phyloP scores from a whole-genome alignment of 2,888 invertebrate species.

The Blastobasis adustella region DNA sequence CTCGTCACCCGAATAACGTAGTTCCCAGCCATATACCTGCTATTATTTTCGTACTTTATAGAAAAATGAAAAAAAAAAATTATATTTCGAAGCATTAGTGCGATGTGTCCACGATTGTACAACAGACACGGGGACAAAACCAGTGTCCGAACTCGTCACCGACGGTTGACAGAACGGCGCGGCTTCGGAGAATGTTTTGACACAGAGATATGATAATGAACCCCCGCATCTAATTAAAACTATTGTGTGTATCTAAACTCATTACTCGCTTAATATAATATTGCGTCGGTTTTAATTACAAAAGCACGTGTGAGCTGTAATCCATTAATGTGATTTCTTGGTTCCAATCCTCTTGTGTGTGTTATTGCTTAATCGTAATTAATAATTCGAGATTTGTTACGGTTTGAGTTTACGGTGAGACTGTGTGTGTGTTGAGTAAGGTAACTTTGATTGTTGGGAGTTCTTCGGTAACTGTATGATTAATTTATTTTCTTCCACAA shows the following conservation, averaged over 20 bases:
- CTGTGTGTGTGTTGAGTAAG: too few species aligned
- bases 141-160: conserved; percentile 32
- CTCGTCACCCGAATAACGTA: too few species aligned
- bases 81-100: too few species aligned
- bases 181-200: conserved; percentile 50
- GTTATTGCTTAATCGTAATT: too few species aligned
- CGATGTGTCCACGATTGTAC: conserved; percentile 26
- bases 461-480: too few species aligned
- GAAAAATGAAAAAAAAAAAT: too few species aligned
- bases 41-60: too few species aligned
- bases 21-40: too few species aligned
- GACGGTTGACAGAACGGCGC: conserved; percentile 56
- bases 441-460: too few species aligned
- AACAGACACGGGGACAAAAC: conserved; percentile 26
- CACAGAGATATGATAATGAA: conserved; percentile 57
- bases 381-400: too few species aligned
- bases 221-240: conserved; percentile 50
- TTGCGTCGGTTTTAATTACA: neutral
- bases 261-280: conserved; percentile 38
- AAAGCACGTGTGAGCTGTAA: neutral
- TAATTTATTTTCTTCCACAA: too few species aligned
- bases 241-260: conserved; percentile 52
- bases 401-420: too few species aligned
- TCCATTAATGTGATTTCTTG: conserved; percentile 5
- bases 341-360: neutral